Percentiles rank a stretch among this genome's conserved stretches.
Conservation (phyloP, 2,888 invertebrate species). For the Bombyx huttoni region DNA sequence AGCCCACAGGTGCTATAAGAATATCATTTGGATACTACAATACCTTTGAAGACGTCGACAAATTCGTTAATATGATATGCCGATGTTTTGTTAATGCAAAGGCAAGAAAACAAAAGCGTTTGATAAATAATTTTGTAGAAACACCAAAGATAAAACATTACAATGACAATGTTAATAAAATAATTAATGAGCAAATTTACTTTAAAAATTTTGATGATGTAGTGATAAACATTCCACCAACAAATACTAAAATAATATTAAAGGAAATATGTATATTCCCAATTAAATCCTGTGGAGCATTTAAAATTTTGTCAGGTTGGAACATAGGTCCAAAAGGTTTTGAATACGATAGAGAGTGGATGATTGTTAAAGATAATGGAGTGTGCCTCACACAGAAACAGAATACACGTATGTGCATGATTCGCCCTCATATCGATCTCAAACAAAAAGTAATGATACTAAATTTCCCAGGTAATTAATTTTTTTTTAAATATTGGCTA, state of each 20-base stretch:
- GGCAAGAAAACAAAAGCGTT: constrained; percentile 36
- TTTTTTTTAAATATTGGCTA: constrained; percentile 7
- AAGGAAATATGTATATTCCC: constrained; percentile 79
- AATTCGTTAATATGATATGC: constrained; percentile 80
- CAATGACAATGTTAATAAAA: constrained; percentile 17
- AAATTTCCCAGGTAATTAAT: constrained; percentile 70
- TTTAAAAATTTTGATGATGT: constrained; percentile 12
- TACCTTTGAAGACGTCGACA: constrained; percentile 78
- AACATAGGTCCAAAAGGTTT: constrained; percentile 82
- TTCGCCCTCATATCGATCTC: constrained; percentile 81
- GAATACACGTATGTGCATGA: constrained; percentile 82
- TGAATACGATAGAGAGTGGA: constrained; percentile 93
- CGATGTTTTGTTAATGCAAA: constrained; percentile 77
- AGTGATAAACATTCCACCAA: constrained; percentile 9
- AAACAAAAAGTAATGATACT: constrained; percentile 66
- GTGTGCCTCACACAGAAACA: constrained; percentile 91
- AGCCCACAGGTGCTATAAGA: constrained; percentile 93
- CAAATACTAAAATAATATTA: constrained; percentile 25
- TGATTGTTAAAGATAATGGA: constrained; percentile 88
- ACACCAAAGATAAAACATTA: constrained; percentile 7
- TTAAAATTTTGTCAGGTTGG: constrained; percentile 79
- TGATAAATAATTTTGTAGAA: constrained; percentile 13
- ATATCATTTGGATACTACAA: constrained; percentile 96
- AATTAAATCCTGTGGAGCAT: constrained; percentile 91
- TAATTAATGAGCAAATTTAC: constrained; percentile 17